Percentiles rank a stretch among this genome's conserved stretches.
phyloP scores from a whole-genome alignment of 2,113 vertebrate species.

The Anser brachyrhynchus region DNA sequence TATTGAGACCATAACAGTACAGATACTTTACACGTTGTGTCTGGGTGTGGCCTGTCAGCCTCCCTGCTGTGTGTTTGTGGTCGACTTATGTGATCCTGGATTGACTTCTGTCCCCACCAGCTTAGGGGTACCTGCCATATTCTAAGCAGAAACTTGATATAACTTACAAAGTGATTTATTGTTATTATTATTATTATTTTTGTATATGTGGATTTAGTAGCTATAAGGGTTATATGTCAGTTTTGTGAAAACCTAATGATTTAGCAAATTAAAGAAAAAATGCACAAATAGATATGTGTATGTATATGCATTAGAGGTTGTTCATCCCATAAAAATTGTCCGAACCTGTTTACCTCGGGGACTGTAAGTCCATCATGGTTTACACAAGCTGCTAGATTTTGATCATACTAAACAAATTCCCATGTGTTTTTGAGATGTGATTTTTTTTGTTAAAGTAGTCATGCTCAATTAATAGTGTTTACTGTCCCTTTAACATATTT shows the following conservation, averaged over 20 bases:
- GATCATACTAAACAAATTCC: not conserved
- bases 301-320: not conserved
- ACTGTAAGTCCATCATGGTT: not conserved
- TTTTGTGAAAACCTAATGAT: not conserved
- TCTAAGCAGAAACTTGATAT: not conserved
- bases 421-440: not conserved
- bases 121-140: not conserved
- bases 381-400: not conserved
- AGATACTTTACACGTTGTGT: fast-evolving
- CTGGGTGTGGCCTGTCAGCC: not conserved
- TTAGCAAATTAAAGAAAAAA: not conserved
- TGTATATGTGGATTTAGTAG: not conserved
- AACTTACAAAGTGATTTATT: not conserved
- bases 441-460: not conserved
- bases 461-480: not conserved
- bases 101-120: not conserved
- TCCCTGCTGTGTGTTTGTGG: fast-evolving
- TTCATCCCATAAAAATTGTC: not conserved
- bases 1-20: fast-evolving
- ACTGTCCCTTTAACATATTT: not conserved
- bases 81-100: fast-evolving
- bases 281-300: fast-evolving
- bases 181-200: too few species aligned
- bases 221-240: not conserved
- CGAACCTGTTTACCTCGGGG: not conserved